Evolutionary conservation across 92 coral and sea anemone genomes (phyloP), one percentile per base, ranked within the genome.

Genomic region (Epizoanthus fatuus): DNA sequence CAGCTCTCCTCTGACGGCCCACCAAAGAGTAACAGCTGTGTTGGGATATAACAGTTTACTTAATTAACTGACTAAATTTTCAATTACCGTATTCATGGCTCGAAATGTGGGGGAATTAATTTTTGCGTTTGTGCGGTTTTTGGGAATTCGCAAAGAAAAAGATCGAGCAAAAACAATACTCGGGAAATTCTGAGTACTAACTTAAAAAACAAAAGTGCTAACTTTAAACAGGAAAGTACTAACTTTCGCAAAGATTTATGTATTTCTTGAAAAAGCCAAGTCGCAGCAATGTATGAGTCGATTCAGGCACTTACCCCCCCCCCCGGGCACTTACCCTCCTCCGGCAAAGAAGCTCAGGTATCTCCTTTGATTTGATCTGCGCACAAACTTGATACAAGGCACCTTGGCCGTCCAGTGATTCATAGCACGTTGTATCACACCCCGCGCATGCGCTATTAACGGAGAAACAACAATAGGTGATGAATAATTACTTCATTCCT

Each of bases 1-100:
- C 95, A 5, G 37, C 2, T 17, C 88, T 84, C 7, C 60, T 60
- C 75, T 92, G 95, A 5, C 98, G 94, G 4, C 98, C 98, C 17
- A 94, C 98, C 94, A 92, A 80, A 5, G 98, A 94, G 73, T 92
- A 94, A 62, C 98, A 94, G 7, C 98, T 94, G 37, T 1, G 63
- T 80, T 15, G 17, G 4, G n/a, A 16, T 7, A 68, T 12, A n/a
- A 62, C 22, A 22, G 0, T 29, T 29, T 29, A 29, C 35, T 29
- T 29, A 29, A 29, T 29, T 29, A 29, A 29, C 35, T 29, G 35
- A 29, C 35, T 29, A 29, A 1, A 29, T 2, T 29, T 29, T 29
- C 35, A 29, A 29, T 29, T 29, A 2, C 35, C 35, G 35, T 29
- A 29, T 29, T 29, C 35, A 29, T 29, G 35, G 35, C 35, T 29